Evolutionary conservation across 1,140 invertebrate species (phyloP), one percentile per base, ranked within the genome.

Genomic region (Helicoverpa zea): DNA sequence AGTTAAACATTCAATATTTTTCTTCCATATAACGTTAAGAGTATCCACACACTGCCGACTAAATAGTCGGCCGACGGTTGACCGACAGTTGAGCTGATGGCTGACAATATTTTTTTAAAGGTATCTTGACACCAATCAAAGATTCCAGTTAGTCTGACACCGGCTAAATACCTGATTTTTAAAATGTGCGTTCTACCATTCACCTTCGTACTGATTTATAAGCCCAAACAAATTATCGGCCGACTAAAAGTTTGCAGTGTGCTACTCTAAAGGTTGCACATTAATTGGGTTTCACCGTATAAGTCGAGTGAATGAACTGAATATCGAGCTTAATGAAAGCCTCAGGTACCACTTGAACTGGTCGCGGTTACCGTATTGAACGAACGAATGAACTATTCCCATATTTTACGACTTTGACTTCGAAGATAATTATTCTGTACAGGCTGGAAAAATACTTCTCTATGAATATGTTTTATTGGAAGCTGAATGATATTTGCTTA

Each of bases 1-100:
- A 70, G 52, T 29, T 70, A 70, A 70, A 70, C 66, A 54, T 70
- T 54, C 18, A 29, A 70, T 70, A 70, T 70, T 70, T 70, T 70
- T 30, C 66, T 54, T 52, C 5, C 47, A 54, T 52, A 51, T 54
- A 54, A 51, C 29, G 66, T 54, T 66, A 66, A 23, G 23, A 23
- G 23, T 23, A 23, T 23, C 23, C 23, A 23, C 23, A 23, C 23
- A 23, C 23, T 23, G 2, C 23, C 0, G 23, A 23, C 23, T 23
- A 23, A 23, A 23, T 23, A 23, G 2, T 23, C 23, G 23, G 23
- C 23, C 23, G 23, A 23, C 23, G 2, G 23, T 23, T 23, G 23
- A 23, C 23, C 23, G 23, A n/a, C n/a, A n/a, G n/a, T n/a, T n/a
- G n/a, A n/a, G n/a, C n/a, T n/a, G n/a, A n/a, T n/a, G n/a, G n/a